These are phyloP conservation scores for Trilocha varians DNA, from an alignment of 2,888 invertebrate species.

Conservation along the genomic window DNA sequence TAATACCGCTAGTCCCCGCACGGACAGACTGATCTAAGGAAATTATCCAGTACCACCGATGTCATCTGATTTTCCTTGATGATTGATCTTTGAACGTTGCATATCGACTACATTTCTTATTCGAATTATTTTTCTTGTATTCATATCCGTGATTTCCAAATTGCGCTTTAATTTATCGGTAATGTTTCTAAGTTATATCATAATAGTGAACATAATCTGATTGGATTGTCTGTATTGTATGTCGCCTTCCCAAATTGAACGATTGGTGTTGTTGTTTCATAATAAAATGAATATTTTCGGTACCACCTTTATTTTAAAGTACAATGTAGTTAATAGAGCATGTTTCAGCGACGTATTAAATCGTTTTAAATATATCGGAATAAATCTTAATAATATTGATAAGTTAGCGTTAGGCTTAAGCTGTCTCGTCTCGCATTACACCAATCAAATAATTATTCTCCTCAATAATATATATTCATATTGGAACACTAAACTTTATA, in stretches of 20 bases:
- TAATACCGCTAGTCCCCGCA: conserved; percentile 26
- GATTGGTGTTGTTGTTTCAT: conserved; percentile 57
- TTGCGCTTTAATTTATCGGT: conserved; percentile 55
- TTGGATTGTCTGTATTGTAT: conserved; percentile 59
- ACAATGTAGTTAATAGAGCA: conserved; percentile 64
- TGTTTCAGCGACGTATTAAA: conserved; percentile 54
- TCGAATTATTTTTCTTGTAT: conserved; percentile 64
- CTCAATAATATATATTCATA: conserved; percentile 44
- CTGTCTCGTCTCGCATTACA: conserved; percentile 63
- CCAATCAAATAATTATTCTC: conserved; percentile 50
- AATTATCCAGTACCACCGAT: conserved; percentile 61
- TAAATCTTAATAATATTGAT: conserved; percentile 49
- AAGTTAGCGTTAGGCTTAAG: conserved; percentile 60
- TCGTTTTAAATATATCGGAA: neutral
- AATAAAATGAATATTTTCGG: conserved; percentile 61
- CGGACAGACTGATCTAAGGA: conserved; percentile 48
- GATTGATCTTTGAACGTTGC: conserved; percentile 68
- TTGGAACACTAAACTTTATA: conserved; percentile 57
- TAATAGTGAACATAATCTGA: conserved; percentile 45
- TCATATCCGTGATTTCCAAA: conserved; percentile 58
- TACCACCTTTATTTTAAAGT: conserved; percentile 71
- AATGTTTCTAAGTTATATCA: conserved; percentile 50
- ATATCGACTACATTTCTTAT: conserved; percentile 71
- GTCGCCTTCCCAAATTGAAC: conserved; percentile 54
- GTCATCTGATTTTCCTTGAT: conserved; percentile 51